Base-by-base conservation (phyloP, 2,888 invertebrate species). In the Phaonia tiefii region DNA sequence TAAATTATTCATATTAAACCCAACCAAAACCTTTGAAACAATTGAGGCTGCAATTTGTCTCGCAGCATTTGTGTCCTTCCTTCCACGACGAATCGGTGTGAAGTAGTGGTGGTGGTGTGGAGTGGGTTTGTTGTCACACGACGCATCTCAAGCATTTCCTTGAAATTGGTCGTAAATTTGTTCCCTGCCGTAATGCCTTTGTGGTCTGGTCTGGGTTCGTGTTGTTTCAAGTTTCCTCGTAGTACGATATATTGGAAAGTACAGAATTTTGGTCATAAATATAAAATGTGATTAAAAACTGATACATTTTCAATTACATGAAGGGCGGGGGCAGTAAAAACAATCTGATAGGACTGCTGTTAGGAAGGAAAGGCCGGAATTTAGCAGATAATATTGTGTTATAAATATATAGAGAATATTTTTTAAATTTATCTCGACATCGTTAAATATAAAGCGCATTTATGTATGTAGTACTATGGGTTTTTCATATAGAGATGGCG, bases 41-140 rank as follows among this genome's bases (percentile, higher is more conserved):
- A 75, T 75, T 69, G 75, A 75, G 69, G 75, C 67, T 72, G 13
- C 66, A 72, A 75, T 67, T 75, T 72, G 69, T 69, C 51, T 70
- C 63, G 39, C 42, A 20, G 63, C 20, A 22, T 54, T 60, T 60
- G 39, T 15, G 60, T 37, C 37, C 60, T 56, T 3, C 31, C 17
- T 10, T 60, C 13, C 42, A 22, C 2, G 42, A 42, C 31, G 20
- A 42, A 10, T 42, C 56, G 39, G 31, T 37, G 60, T 31, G 31
- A 31, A 31, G 8, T 31, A 8, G 8, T 8, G 31, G 31, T n/a
- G n/a, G 58, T 37, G 60, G 11, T 4, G 20, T 49, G 49, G n/a
- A n/a, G n/a, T n/a, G 31, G 31, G 31, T 31, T 31, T 3, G 31
- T 8, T 31, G 31, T 31, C 3, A 5, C 3, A 5, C 31, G 31